A percentile compares a stretch with the other conserved stretches of the same genome.
Evolutionary conservation across 2,797 vertebrate species (phyloP).

Genomic region (Synanceia verrucosa): DNA sequence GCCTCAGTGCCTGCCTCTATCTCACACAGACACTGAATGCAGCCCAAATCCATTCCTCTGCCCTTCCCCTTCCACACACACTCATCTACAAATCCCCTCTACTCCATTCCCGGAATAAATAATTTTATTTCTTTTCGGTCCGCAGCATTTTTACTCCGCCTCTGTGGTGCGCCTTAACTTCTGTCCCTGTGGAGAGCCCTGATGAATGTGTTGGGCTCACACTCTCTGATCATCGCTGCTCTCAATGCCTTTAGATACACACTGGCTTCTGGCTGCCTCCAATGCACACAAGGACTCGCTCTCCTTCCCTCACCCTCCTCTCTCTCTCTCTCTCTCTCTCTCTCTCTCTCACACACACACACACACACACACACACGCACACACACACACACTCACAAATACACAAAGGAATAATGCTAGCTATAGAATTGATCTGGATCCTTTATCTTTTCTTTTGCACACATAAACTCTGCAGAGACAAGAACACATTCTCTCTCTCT

Average conservation of each 20-base stretch:
- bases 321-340: neutral
- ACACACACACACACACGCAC: slow-evolving; percentile 42
- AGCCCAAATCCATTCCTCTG: slow-evolving; percentile 75
- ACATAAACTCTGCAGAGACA: slow-evolving; percentile 57
- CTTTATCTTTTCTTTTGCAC: slow-evolving; percentile 46
- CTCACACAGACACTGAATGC: slow-evolving; percentile 59
- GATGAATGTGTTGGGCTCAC: slow-evolving; percentile 72
- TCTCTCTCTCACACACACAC: too few species aligned
- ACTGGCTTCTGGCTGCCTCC: slow-evolving; percentile 62
- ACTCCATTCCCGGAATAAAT: slow-evolving; percentile 78
- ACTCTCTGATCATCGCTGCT: slow-evolving; percentile 73
- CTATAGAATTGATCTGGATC: slow-evolving; percentile 59
- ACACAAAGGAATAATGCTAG: slow-evolving; percentile 61
- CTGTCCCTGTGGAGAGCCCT: slow-evolving; percentile 66
- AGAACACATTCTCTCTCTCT: slow-evolving; percentile 48
- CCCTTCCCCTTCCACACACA: slow-evolving; percentile 59
- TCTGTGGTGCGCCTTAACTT: slow-evolving; percentile 57
- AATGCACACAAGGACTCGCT: slow-evolving; percentile 50
- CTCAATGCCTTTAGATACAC: slow-evolving; percentile 66
- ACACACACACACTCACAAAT: slow-evolving; percentile 52
- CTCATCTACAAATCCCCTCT: slow-evolving; percentile 69
- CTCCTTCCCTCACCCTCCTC: slow-evolving; percentile 22
- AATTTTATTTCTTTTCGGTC: slow-evolving; percentile 69
- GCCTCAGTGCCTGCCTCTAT: slow-evolving; percentile 64
- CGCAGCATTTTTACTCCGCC: slow-evolving; percentile 59